phyloP scores from a whole-genome alignment of 2,888 invertebrate species.

The Lacanobia wlatinum region DNA sequence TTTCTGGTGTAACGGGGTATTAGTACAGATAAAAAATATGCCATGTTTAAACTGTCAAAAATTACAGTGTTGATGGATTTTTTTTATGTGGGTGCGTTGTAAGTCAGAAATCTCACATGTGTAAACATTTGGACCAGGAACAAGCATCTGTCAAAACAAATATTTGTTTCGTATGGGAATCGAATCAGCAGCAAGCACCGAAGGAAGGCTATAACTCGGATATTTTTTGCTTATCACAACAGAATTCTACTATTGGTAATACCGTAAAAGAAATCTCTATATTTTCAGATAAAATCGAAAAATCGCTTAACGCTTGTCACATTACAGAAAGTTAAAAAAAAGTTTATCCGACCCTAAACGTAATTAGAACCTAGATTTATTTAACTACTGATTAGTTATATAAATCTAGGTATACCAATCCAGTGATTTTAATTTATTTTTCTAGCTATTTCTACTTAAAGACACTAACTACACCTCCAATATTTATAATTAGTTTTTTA shows the following conservation, averaged over 20 bases:
- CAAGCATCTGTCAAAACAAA: slow-evolving; percentile 13
- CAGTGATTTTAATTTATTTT: neutral
- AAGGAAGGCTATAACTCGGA: neutral
- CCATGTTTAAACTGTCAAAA: neutral
- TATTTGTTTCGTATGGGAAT: slow-evolving; percentile 17
- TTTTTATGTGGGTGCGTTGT: neutral
- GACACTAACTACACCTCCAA: neutral
- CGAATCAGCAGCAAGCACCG: neutral
- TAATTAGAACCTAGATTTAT: neutral
- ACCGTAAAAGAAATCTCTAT: too few species aligned
- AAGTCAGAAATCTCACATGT: neutral
- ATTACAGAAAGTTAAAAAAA: too few species aligned
- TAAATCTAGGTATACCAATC: too few species aligned
- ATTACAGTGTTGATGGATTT: neutral
- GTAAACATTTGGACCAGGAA: neutral
- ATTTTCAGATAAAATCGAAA: too few species aligned
- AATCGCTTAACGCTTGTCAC: too few species aligned
- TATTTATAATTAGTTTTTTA: too few species aligned
- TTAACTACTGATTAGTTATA: neutral
- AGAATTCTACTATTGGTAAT: neutral
- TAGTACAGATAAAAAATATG: neutral
- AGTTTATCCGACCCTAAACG: too few species aligned
- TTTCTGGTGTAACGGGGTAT: neutral
- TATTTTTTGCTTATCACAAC: neutral
- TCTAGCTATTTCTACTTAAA: neutral